Conservation (phyloP, 2,888 invertebrate genomes). For the Cephus runcator region DNA sequence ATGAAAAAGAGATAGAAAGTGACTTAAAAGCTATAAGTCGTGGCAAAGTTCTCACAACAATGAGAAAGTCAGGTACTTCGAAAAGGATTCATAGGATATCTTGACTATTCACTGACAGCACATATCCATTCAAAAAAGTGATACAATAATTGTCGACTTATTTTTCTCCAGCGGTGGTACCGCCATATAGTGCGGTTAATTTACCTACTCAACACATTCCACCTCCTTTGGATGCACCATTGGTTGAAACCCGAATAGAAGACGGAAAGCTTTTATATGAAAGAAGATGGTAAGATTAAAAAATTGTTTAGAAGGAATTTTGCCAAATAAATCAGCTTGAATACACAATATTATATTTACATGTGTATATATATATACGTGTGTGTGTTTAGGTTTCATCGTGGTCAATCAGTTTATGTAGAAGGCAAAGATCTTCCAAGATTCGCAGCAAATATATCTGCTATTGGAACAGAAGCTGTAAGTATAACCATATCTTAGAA, state of each 20-base stretch:
- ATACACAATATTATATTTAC: background rate
- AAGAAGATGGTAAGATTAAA: conserved; percentile 78
- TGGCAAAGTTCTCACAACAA: conserved; percentile 69
- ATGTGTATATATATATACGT: background rate
- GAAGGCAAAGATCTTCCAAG: conserved; percentile 88
- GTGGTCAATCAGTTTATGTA: conserved; percentile 92
- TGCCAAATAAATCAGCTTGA: background rate
- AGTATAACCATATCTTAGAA: conserved; percentile 44
- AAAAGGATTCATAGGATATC: background rate
- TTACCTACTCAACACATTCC: conserved; percentile 58
- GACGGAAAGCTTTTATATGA: conserved; percentile 95
- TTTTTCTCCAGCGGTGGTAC: conserved; percentile 43
- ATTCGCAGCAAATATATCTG: conserved; percentile 90
- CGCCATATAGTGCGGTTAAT: conserved; percentile 55
- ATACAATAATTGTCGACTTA: conserved; percentile 22
- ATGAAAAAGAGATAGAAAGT: conserved; percentile 88
- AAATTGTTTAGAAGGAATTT: background rate
- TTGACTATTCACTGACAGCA: background rate
- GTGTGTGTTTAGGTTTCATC: conserved; percentile 75
- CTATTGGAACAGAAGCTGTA: conserved; percentile 91
- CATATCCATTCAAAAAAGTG: background rate
- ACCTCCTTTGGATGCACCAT: conserved; percentile 63
- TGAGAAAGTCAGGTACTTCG: conserved; percentile 68
- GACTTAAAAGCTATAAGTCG: conserved; percentile 85
- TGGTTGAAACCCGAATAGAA: conserved; percentile 88